Base-by-base conservation (phyloP, 2,797 vertebrate genomes). In the Malacoctenus gilli region DNA sequence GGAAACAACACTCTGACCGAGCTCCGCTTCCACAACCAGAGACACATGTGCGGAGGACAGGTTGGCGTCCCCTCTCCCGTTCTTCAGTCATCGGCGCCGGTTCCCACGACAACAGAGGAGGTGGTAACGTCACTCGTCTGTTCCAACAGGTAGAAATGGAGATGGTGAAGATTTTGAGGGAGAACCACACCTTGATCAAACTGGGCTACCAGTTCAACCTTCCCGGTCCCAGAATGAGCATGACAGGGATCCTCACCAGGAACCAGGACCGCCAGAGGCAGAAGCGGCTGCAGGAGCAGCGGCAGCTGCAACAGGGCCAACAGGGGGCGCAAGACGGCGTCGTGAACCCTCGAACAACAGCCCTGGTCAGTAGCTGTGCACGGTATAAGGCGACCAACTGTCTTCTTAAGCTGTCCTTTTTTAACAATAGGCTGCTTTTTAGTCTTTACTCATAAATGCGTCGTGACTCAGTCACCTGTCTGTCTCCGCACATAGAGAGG, bases 201-300 rank as follows among this genome's bases (percentile, higher is more conserved):
- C 81, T 99, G 43, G 96, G 97, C 2, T 99, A 99, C 82, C 97
- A 98, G 74, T 99, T 99, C 70, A 94, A 97, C 75, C 94, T 98
- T 4, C 92, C 96, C 8, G 96, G 97, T 21, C 96, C 97, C 68
- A 91, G 97, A 44, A 96, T 98, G 92, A 97, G 94, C 83, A 98
- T 98, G 94, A 98, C 96, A 0, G 93, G 95, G 68, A 95, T 99
- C 44, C 79, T 99, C 48, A 99, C 96, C 39, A 92, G 97, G 68
- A 99, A 99, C 66, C 95, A 97, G 90, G 97, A 99, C 84, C 92
- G 91, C n/a, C 95, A 96, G 85, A 92, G 97, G 66, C 96, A 99
- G 85, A 96, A 88, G 74, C 92, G 97, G 18, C 83, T 95, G 74
- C 95, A 95, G 85, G 95, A 96, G 67, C 94, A 96, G 73, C 91